These are phyloP conservation scores for Tachystola acroxantha DNA, from an alignment of 2,888 invertebrate species.

Conservation along the genomic window DNA sequence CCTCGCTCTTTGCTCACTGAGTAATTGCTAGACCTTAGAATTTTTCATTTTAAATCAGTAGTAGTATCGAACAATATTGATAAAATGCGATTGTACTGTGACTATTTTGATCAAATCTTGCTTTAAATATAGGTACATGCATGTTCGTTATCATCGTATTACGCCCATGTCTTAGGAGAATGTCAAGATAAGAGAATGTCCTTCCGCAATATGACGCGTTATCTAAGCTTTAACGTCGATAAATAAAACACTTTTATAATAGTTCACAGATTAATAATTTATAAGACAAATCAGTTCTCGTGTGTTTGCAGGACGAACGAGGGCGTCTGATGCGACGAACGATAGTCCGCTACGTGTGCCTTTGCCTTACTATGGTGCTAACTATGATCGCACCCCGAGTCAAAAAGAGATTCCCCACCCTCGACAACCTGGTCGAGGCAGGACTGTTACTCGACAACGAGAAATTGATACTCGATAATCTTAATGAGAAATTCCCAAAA, in stretches of 20 bases:
- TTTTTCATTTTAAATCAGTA: too few species aligned
- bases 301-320: conserved; percentile 82
- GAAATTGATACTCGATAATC: conserved; percentile 85
- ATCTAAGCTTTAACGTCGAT: background rate
- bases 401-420: conserved; percentile 91
- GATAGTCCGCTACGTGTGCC: conserved; percentile 89
- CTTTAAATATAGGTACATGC: background rate
- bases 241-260: background rate
- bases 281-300: too few species aligned
- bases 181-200: conserved; percentile 1
- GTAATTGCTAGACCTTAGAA: too few species aligned
- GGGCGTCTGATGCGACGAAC: conserved; percentile 90
- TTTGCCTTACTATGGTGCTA: conserved; percentile 92
- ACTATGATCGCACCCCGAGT: conserved; percentile 92
- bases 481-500: conserved; percentile 89
- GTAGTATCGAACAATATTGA: too few species aligned
- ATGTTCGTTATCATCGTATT: background rate
- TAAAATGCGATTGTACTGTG: too few species aligned
- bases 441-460: conserved; percentile 91
- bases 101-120: background rate
- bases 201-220: conserved; percentile 1
- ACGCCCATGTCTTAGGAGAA: background rate
- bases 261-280: background rate
- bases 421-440: conserved; percentile 90
- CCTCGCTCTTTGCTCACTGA: too few species aligned